phyloP scores from a whole-genome alignment of 2,113 vertebrate genomes.

The Leptobrachium leishanense region DNA sequence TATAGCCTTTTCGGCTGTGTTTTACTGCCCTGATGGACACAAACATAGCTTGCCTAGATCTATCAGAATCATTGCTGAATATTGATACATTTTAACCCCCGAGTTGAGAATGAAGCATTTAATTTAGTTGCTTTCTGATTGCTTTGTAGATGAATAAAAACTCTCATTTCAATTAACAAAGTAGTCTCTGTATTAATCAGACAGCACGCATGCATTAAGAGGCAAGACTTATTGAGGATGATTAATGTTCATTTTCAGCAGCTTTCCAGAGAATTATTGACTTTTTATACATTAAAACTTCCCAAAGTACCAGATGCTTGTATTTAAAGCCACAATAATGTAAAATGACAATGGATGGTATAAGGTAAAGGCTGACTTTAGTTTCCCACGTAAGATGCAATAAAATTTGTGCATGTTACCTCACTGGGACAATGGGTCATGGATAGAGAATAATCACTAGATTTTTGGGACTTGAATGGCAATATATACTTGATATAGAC shows the following conservation, averaged over 20 bases:
- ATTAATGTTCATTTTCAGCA: conserved; percentile 40
- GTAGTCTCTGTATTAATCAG: conserved; percentile 39
- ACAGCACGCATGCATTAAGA: conserved; percentile 39
- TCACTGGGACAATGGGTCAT: too few species aligned
- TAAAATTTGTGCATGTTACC: too few species aligned
- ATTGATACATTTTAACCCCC: conserved; percentile 37
- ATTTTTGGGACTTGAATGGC: too few species aligned
- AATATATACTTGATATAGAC: too few species aligned
- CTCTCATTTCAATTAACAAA: conserved; percentile 48
- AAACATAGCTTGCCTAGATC: conserved; percentile 16
- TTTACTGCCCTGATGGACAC: not conserved
- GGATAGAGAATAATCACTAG: too few species aligned
- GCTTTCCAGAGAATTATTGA: conserved; percentile 35
- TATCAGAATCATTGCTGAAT: conserved; percentile 26
- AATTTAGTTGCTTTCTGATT: conserved; percentile 32
- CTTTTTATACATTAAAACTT: conserved; percentile 35
- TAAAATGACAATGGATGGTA: not conserved
- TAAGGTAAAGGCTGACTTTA: too few species aligned
- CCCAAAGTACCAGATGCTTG: conserved; percentile 5
- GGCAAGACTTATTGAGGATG: conserved; percentile 34
- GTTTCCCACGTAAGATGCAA: too few species aligned
- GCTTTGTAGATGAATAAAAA: conserved; percentile 33
- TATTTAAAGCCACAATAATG: not conserved
- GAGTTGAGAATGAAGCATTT: conserved; percentile 15
- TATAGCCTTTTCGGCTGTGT: not conserved